Evolutionary conservation across 1,140 invertebrate genomes (phyloP), one percentile per base, ranked within the genome.

Genomic region (Saccostrea glomerata): DNA sequence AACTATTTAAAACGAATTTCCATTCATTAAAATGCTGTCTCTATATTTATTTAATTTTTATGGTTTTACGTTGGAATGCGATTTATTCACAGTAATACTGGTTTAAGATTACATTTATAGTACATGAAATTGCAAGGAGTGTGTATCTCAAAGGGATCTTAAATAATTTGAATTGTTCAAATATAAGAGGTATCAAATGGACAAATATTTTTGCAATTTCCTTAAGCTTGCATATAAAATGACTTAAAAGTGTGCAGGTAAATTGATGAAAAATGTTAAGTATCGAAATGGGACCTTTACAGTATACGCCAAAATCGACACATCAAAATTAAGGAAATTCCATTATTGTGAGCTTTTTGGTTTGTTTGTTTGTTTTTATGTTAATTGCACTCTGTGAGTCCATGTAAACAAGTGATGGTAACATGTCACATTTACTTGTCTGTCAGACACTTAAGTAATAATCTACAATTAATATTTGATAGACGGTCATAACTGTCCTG

Each of bases 391-490:
- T 30, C 11, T 30, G 70, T 25, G 70, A 11, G 70, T 77, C 25
- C 70, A 30, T 9, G 25, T 77, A 36, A 36, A 36, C 17, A 30
- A 36, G 11, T 15, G 25, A 77, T 77, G 15, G 70, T 13, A 30
- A 77, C 70, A 30, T 15, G 70, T 12, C 25, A 30, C 25, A 12
- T 77, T 30, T 15, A 11, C 70, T 15, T 77, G 70, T 36, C 30
- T 30, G 15, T 2, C 30, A 77, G 25, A 77, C 70, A 77, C 15
- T 30, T 30, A 30, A 30, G 23, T 30, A 77, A 77, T 77, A 77
- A 30, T 77, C 70, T 77, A 30, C 30, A 77, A 63, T 77, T 77
- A 77, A 77, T 77, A 77, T 77, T 36, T 77, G 70, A 77, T 77
- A 30, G 23, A 12, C 70, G 13, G 11, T 77, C 70, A 30, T 77